Base-by-base conservation (phyloP, 2,113 vertebrate genomes). In the Podarcis cretensis region DNA sequence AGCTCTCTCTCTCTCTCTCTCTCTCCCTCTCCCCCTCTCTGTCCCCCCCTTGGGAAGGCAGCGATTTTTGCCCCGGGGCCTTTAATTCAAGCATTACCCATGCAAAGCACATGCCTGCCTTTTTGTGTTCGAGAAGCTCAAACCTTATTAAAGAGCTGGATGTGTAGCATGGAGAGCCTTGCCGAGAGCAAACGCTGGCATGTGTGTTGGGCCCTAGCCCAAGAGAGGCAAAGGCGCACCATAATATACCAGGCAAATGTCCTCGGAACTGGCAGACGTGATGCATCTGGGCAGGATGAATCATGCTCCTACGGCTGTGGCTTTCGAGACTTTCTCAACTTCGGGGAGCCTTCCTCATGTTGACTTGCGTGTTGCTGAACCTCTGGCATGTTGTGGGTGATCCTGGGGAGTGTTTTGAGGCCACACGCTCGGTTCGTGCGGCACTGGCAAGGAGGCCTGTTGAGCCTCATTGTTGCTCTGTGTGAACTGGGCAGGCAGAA, bases 41-140 rank as follows among this genome's bases (percentile, higher is more conserved):
- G 23, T 6, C 35, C 63, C 16, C 10, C 32, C n/a, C n/a, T 81
- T 78, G 81, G 13, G 9, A 69, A 82, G 81, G 43, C 65, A 3
- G 0, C 82, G 37, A 27, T 81, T n/a, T 73, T 54, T 54, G 48
- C 48, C 89, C 90, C 81, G 88, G 90, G 69, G 69, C 87, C 40
- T 40, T 87, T 73, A 13, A 0, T 82, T 86, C 84, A 10, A 35
- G 35, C 84, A 32, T 66, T 71, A 57, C 43, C 69, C 83, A 65
- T 79, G 54, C 30, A 35, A 21, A 1, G 1, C n/a, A 83, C 30
- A 27, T 32, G 76, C 27, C 69, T 82, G 25, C 8, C 68, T 73
- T 65, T 75, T 20, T 63, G 40, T 23, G 6, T 8, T 43, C 0
- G n/a, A 0, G 2, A n/a, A 0, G 1, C 43, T 48, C 77, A 81